Evolutionary conservation across 2,113 vertebrate species (phyloP), one percentile per base, ranked within the genome.

Genomic region (Lethenteron reissneri): DNA sequence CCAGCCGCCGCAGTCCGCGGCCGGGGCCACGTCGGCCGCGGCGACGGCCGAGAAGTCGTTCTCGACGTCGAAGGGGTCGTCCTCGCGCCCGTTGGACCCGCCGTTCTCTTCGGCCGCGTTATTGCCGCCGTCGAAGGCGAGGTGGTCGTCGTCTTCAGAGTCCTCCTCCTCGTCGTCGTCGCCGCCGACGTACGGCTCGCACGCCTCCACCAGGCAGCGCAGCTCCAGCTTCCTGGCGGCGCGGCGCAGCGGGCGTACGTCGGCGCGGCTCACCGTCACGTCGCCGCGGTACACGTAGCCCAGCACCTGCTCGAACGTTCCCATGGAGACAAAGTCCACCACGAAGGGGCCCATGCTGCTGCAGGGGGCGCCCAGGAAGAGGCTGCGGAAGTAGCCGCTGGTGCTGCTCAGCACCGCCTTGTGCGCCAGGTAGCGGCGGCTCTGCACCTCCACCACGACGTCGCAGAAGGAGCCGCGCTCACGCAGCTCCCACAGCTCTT

Each of bases 401-500:
- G 64, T 68, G 64, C 64, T 68, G 64, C 64, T 68, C 64, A 68
- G 64, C 25, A 68, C 64, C n/a, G 64, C 64, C 64, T 68, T 68
- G 64, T 68, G 64, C n/a, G 64, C 64, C 64, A 68, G 10, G 25
- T 68, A 68, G n/a, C 64, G 64, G 25, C 64, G 64, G 64, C 64
- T 68, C 64, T 68, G 64, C 64, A 68, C 64, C 64, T 68, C 64
- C 9, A 68, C 64, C 2, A 68, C 64, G n/a, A 68, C 64, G 25
- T 68, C 64, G 25, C 64, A 68, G 64, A 68, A 68, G 64, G 64
- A 68, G 64, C 64, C 64, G n/a, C n/a, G n/a, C n/a, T 17, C n/a
- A 8, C 64, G 64, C 64, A 68, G 64, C 64, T 68, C 64, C 2
- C 64, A 68, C 64, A 68, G 64, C 64, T 68, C 64, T 25, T 25